phyloP scores from a whole-genome alignment of 2,888 invertebrate species.

The Agrotis exclamationis region DNA sequence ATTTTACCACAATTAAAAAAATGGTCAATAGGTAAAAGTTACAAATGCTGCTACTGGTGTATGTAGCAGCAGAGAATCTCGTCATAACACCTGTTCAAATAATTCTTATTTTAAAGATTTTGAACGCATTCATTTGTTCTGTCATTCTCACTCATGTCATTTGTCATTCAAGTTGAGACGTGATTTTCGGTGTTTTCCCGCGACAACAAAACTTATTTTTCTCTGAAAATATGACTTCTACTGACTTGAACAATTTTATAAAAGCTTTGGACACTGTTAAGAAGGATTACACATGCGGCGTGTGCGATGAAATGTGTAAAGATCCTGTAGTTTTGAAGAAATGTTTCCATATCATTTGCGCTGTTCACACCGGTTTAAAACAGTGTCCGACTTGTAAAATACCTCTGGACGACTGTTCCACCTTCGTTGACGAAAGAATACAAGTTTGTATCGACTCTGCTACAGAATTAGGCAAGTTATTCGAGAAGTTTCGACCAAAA shows the following conservation, averaged over 20 bases:
- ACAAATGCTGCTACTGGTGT: too few species aligned
- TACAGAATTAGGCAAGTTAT: slow-evolving; percentile 75
- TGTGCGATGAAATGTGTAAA: slow-evolving; percentile 80
- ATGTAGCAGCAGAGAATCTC: neutral
- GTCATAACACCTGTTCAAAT: too few species aligned
- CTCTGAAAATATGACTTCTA: slow-evolving; percentile 69
- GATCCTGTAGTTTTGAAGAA: slow-evolving; percentile 83
- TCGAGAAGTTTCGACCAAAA: slow-evolving; percentile 68
- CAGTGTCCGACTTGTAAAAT: slow-evolving; percentile 80
- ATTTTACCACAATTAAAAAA: too few species aligned
- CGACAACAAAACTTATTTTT: slow-evolving; percentile 18
- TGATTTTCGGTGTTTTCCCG: slow-evolving; percentile 46
- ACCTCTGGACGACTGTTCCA: slow-evolving; percentile 73
- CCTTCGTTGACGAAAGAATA: slow-evolving; percentile 76
- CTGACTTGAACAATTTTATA: slow-evolving; percentile 76
- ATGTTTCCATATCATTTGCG: slow-evolving; percentile 86
- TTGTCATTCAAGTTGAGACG: slow-evolving; percentile 15
- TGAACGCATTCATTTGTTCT: slow-evolving; percentile 35
- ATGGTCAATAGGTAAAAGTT: too few species aligned
- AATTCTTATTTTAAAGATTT: slow-evolving; percentile 19
- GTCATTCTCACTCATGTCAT: slow-evolving; percentile 13
- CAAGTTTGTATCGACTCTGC: slow-evolving; percentile 74
- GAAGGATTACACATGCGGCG: slow-evolving; percentile 79
- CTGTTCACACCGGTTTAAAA: slow-evolving; percentile 78
- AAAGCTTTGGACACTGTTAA: slow-evolving; percentile 81